Percentiles rank a stretch among this genome's conserved stretches.
phyloP scores from a whole-genome alignment of 2,113 vertebrate species.

The Rhinopomastus cyanomelas region DNA sequence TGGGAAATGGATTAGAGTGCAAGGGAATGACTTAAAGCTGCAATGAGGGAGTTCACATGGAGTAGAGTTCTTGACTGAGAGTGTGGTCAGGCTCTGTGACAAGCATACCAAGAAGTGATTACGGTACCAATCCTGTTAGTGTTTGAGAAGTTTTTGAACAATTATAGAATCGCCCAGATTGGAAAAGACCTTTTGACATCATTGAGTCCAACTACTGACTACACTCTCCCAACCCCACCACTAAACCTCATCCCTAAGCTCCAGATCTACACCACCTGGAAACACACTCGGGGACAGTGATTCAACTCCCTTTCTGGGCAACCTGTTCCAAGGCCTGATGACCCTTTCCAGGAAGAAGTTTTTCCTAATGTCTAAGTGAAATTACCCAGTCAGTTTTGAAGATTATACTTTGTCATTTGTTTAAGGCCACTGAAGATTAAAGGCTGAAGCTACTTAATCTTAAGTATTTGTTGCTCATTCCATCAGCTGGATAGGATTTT shows the following conservation, averaged over 20 bases:
- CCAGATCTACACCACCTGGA: no score
- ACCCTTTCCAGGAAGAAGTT: no score
- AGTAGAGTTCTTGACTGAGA: background rate
- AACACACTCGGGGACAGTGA: no score
- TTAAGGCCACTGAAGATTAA: constrained; percentile 1
- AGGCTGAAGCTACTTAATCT: background rate
- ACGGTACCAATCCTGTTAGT: background rate
- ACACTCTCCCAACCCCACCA: no score
- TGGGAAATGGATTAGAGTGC: background rate
- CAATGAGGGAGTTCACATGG: background rate
- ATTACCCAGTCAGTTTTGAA: background rate
- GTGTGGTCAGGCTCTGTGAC: background rate
- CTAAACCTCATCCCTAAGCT: no score
- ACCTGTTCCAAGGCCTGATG: no score
- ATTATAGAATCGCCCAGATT: no score
- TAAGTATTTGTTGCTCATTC: background rate
- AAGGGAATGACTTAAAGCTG: background rate
- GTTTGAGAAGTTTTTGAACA: background rate
- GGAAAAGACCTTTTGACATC: no score
- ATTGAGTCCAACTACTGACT: no score
- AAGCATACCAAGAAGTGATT: background rate
- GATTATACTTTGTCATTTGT: background rate
- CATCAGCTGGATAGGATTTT: background rate
- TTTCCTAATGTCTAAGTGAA: background rate
- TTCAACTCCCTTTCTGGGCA: no score